phyloP scores from a whole-genome alignment of 2,888 invertebrate species.

The Pharmacophagus antenor region DNA sequence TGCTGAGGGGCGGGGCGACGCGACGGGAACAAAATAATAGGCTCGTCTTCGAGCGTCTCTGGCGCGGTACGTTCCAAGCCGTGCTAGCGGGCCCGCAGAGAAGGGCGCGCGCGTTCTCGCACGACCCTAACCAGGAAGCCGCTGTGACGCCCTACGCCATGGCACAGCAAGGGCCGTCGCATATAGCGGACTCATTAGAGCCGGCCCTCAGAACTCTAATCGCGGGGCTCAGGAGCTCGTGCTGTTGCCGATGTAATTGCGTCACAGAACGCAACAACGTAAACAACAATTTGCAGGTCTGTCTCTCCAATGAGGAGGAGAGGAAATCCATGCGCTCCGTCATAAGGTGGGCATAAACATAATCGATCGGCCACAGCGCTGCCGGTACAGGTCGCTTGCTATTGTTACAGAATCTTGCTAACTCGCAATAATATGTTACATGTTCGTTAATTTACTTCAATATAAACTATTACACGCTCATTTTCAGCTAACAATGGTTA shows the following conservation, averaged over 20 bases:
- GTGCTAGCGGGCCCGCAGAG: constrained; percentile 65
- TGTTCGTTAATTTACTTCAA: constrained; percentile 22
- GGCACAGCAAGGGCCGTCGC: constrained; percentile 44
- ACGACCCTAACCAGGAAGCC: constrained; percentile 53
- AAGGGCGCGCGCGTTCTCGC: constrained; percentile 66
- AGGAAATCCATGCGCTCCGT: constrained; percentile 83
- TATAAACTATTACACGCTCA: constrained; percentile 46
- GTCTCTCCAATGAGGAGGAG: constrained; percentile 74
- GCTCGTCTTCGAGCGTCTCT: constrained; percentile 85
- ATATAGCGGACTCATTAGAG: constrained; percentile 71
- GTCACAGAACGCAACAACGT: constrained; percentile 53
- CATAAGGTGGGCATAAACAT: constrained; percentile 79
- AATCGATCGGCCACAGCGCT: constrained; percentile 27
- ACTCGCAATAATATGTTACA: constrained; percentile 17
- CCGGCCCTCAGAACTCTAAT: constrained; percentile 66
- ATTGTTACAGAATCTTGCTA: constrained; percentile 18
- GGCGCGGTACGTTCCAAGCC: constrained; percentile 84
- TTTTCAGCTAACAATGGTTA: constrained; percentile 35
- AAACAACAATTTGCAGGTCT: constrained; percentile 79
- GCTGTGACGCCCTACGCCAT: constrained; percentile 41
- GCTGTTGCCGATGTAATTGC: constrained; percentile 75
- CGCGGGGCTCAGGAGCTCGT: constrained; percentile 61
- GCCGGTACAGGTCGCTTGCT: constrained; percentile 24
- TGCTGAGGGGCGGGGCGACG: constrained; percentile 74
- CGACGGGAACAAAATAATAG: constrained; percentile 80